These are phyloP conservation scores for Plestiodon gilberti DNA, from an alignment of 2,113 vertebrate genomes.

Conservation along the genomic window DNA sequence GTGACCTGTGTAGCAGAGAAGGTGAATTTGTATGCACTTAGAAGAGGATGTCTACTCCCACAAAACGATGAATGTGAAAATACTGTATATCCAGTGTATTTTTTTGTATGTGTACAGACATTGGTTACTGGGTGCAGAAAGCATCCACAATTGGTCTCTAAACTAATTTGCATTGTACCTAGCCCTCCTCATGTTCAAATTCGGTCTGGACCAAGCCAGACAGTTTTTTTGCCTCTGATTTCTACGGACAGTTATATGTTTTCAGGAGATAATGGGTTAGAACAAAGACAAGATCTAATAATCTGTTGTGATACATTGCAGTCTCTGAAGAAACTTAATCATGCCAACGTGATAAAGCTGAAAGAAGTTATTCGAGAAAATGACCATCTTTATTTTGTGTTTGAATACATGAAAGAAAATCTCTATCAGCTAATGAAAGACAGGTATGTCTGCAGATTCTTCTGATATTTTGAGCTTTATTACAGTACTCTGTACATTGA, in stretches of 20 bases:
- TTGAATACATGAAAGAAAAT: slow-evolving; percentile 99
- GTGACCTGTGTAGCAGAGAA: background rate
- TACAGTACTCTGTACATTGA: background rate
- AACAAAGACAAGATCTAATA: background rate
- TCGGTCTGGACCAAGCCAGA: background rate
- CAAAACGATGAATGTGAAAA: background rate
- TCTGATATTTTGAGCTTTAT: background rate
- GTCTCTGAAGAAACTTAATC: slow-evolving; percentile 98
- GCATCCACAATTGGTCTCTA: too few relatives aligned
- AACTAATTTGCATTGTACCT: background rate
- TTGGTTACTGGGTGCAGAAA: too few relatives aligned
- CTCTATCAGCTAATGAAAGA: slow-evolving; percentile 99
- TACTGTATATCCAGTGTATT: too few relatives aligned
- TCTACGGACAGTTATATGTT: background rate
- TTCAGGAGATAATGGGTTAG: slow-evolving; percentile 15
- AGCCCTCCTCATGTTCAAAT: background rate
- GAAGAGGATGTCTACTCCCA: background rate
- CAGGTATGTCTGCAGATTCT: slow-evolving; percentile 79
- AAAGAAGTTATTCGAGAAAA: slow-evolving; percentile 99
- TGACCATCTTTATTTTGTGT: slow-evolving; percentile 97
- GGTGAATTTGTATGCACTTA: background rate
- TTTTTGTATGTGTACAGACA: background rate
- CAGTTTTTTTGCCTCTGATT: too few relatives aligned
- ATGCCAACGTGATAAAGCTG: slow-evolving; percentile 95
- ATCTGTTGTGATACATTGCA: slow-evolving; percentile 65